phyloP scores from a whole-genome alignment of 2,888 invertebrate genomes.

The Notodonta ziczac region DNA sequence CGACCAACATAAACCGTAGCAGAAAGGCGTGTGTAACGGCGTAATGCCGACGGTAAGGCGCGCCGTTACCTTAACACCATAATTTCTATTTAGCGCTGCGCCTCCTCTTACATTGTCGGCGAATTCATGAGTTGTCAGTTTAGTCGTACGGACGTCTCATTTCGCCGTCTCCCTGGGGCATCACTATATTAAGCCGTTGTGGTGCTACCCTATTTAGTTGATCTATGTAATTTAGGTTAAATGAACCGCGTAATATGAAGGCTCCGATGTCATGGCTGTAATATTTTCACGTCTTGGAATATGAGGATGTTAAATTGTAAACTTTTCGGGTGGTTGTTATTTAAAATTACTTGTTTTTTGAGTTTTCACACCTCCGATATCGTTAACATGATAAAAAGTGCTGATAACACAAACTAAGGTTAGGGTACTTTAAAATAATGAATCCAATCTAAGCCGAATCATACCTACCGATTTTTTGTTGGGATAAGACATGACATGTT shows the following conservation, averaged over 20 bases:
- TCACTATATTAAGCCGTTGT: constrained; percentile 47
- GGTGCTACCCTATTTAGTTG: constrained; percentile 41
- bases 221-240: constrained; percentile 46
- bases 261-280: constrained; percentile 26
- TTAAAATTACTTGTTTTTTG: too few species aligned
- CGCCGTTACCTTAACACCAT: constrained; percentile 71
- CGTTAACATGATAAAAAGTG: too few species aligned
- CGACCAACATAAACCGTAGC: constrained; percentile 63
- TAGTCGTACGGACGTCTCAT: constrained; percentile 55
- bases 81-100: constrained; percentile 69
- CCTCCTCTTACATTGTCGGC: constrained; percentile 60
- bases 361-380: background rate
- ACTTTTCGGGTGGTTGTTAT: background rate
- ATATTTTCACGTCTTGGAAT: constrained; percentile 30
- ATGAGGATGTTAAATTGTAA: constrained; percentile 16
- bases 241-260: constrained; percentile 34
- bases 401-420: too few species aligned
- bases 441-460: too few species aligned
- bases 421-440: too few species aligned
- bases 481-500: too few species aligned
- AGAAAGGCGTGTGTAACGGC: constrained; percentile 50
- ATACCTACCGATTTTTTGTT: too few species aligned
- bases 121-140: constrained; percentile 66
- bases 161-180: constrained; percentile 45
- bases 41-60: constrained; percentile 50